Evolutionary conservation across 2,797 vertebrate genomes (phyloP).

Genomic region (Ctenopoma multispine): DNA sequence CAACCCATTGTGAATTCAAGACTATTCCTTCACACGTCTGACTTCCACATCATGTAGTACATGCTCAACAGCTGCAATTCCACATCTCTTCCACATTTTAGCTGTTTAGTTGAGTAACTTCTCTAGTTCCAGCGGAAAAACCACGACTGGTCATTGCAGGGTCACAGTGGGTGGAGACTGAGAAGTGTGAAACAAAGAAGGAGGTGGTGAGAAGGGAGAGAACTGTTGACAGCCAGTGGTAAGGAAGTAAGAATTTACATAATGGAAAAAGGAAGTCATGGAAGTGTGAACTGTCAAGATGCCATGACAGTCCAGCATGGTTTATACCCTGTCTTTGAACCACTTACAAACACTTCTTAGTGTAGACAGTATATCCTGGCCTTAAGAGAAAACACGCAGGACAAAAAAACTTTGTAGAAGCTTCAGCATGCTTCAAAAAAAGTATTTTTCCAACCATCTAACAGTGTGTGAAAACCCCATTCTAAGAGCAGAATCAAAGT

Average conservation of each 20-base stretch:
- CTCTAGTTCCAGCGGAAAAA: constrained; percentile 2
- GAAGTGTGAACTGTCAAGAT: not conserved
- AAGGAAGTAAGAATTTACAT: not conserved
- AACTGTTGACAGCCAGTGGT: not conserved
- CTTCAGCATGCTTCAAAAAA: not conserved
- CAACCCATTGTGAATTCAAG: constrained; percentile 10
- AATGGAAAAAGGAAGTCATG: not conserved
- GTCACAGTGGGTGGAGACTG: not conserved
- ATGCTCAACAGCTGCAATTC: not conserved
- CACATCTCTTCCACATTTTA: constrained; percentile 2
- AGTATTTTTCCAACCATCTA: too few species aligned
- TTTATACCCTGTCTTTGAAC: not conserved
- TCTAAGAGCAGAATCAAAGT: not conserved
- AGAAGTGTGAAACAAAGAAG: not conserved
- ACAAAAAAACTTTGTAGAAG: not conserved
- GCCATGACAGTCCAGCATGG: too few species aligned
- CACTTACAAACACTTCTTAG: too few species aligned
- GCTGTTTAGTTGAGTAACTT: constrained; percentile 6
- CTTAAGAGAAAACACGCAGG: not conserved
- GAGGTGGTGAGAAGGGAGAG: constrained; percentile 11
- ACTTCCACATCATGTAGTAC: not conserved
- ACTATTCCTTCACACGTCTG: not conserved
- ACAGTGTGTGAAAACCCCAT: not conserved
- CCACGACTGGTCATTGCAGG: not conserved
- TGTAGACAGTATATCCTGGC: too few species aligned